phyloP scores from a whole-genome alignment of 2,797 vertebrate species.

The Neostethus bicornis region DNA sequence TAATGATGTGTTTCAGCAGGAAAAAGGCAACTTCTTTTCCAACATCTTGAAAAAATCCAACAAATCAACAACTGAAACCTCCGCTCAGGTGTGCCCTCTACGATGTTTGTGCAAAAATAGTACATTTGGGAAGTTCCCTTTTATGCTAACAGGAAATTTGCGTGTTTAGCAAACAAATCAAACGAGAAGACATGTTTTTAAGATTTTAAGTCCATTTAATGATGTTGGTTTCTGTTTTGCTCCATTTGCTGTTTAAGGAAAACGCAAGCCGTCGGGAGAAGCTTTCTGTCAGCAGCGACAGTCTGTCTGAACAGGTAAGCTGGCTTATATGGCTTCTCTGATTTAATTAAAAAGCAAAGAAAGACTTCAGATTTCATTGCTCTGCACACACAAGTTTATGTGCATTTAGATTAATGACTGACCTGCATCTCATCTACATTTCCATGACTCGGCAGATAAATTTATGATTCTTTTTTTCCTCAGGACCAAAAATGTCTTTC shows the following conservation, averaged over 20 bases:
- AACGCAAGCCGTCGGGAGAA: constrained; percentile 23
- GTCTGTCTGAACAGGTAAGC: constrained; percentile 63
- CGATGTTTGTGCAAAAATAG: no score
- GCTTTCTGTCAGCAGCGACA: constrained; percentile 61
- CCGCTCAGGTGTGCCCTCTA: constrained; percentile 14
- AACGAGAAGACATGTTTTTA: no score
- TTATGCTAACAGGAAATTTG: not conserved
- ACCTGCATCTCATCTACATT: not conserved
- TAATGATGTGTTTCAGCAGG: constrained; percentile 19
- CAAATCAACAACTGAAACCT: constrained; percentile 43
- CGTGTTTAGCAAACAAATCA: not conserved
- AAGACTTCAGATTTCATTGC: not conserved
- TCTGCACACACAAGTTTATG: constrained; percentile 9
- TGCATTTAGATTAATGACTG: not conserved
- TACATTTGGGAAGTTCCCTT: not conserved
- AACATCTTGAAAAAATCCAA: constrained; percentile 47
- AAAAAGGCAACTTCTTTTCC: constrained; percentile 45
- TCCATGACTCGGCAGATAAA: not conserved
- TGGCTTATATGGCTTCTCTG: not conserved
- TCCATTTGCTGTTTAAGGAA: constrained; percentile 41
- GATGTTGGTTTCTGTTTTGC: not conserved
- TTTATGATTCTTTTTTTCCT: constrained; percentile 15
- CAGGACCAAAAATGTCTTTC: constrained; percentile 37
- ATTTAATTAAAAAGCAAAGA: not conserved
- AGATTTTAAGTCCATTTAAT: no score